Percentiles rank a stretch among this genome's conserved stretches.
Conservation (phyloP, 2,113 vertebrate species). For the Gymnorhina tibicen region DNA sequence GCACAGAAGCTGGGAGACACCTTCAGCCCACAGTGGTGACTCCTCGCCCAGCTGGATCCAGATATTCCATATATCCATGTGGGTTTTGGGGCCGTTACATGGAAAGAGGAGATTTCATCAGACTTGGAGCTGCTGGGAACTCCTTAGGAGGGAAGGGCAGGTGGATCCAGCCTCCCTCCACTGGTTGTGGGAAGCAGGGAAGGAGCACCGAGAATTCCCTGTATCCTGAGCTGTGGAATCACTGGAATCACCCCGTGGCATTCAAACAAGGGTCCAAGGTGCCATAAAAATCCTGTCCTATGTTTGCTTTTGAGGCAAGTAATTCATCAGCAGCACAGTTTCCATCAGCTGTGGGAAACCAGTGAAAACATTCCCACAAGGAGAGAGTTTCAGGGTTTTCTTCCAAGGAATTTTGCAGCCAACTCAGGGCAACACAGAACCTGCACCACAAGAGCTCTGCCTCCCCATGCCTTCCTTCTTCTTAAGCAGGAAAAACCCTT, state of each 20-base stretch:
- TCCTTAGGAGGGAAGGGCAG: not conserved
- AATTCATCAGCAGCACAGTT: not conserved
- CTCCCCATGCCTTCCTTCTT: not conserved
- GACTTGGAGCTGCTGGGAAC: not conserved
- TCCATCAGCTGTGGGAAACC: not conserved
- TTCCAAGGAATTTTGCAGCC: not conserved
- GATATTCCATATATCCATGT: not conserved
- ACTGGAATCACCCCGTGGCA: rapidly evolving
- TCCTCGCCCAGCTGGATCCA: not conserved
- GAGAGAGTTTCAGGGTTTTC: not conserved
- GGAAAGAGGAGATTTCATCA: not conserved
- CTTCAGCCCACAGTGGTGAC: not conserved
- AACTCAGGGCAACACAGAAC: not conserved
- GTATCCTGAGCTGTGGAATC: not conserved
- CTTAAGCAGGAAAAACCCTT: rapidly evolving
- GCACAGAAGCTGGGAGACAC: not conserved
- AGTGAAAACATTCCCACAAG: not conserved
- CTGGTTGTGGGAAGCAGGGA: not conserved
- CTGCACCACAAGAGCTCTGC: not conserved
- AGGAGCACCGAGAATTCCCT: not conserved
- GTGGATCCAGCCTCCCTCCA: not conserved
- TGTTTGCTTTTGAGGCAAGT: not conserved
- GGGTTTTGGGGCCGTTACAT: not conserved
- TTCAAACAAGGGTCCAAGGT: not conserved
- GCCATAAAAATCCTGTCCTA: not conserved